These are phyloP conservation scores for Venustoraphidia nigricollis DNA, from an alignment of 2,888 invertebrate genomes.

Conservation along the genomic window DNA sequence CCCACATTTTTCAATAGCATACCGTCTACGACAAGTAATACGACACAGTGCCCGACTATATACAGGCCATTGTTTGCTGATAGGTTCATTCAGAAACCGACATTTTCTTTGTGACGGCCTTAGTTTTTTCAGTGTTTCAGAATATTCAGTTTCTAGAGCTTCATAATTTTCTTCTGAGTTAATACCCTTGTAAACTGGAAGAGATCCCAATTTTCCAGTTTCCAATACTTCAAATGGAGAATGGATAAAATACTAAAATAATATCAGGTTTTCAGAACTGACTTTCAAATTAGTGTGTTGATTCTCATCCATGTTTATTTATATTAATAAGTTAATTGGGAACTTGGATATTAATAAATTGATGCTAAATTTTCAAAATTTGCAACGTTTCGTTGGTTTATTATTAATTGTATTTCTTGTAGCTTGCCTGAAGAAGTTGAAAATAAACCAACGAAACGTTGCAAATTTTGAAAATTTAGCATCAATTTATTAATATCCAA, in stretches of 20 bases:
- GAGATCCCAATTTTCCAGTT: constrained; percentile 20
- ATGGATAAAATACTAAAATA: constrained; percentile 38
- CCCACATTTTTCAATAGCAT: constrained; percentile 35
- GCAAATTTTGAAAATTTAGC: too few relatives aligned
- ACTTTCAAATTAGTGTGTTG: too few relatives aligned
- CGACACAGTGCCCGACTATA: constrained; percentile 42
- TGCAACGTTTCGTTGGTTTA: too few relatives aligned
- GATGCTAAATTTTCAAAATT: too few relatives aligned
- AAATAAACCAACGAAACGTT: too few relatives aligned
- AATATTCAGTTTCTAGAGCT: constrained; percentile 33
- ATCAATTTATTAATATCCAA: too few relatives aligned
- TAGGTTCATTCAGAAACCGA: constrained; percentile 36
- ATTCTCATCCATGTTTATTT: too few relatives aligned
- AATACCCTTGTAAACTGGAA: constrained; percentile 22
- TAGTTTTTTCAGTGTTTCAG: constrained; percentile 29
- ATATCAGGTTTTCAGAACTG: background rate
- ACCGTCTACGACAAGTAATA: constrained; percentile 34
- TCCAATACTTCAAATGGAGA: constrained; percentile 42
- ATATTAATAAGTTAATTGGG: too few relatives aligned
- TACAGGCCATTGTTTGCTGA: constrained; percentile 24
- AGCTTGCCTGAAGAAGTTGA: too few relatives aligned
- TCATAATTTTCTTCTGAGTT: constrained; percentile 28
- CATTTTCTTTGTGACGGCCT: constrained; percentile 33
- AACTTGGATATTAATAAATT: too few relatives aligned
- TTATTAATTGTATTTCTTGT: too few relatives aligned